These are phyloP conservation scores for Xenentodon cancila DNA, from an alignment of 2,797 vertebrate genomes.

Conservation along the genomic window DNA sequence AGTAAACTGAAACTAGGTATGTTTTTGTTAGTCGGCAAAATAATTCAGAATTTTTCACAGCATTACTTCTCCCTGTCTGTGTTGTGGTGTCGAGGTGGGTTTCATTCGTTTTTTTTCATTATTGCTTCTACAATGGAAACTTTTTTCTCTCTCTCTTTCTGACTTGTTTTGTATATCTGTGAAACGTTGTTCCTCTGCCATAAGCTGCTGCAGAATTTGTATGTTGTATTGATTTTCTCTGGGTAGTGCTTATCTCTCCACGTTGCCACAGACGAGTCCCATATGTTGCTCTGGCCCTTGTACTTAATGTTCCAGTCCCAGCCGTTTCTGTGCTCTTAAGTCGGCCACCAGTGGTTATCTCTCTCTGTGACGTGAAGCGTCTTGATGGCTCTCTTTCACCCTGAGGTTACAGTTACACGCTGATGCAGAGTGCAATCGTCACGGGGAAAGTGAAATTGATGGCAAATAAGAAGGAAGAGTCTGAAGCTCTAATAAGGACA, in stretches of 20 bases:
- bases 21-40: constrained; percentile 35
- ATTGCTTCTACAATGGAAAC: background rate
- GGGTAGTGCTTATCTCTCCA: constrained; percentile 13
- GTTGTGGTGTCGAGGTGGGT: constrained; percentile 31
- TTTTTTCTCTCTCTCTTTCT: constrained; percentile 14
- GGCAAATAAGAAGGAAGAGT: too few species aligned
- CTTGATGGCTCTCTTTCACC: constrained; percentile 53
- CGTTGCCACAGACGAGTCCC: constrained; percentile 22
- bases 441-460: too few species aligned
- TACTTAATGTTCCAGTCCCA: constrained; percentile 34
- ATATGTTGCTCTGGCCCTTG: constrained; percentile 31
- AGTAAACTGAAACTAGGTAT: constrained; percentile 25
- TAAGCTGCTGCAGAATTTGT: constrained; percentile 33
- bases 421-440: background rate
- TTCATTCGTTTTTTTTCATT: constrained; percentile 6
- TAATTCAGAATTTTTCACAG: constrained; percentile 17
- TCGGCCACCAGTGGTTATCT: constrained; percentile 26
- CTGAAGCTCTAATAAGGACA: too few species aligned
- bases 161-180: constrained; percentile 10
- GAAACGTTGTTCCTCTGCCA: background rate
- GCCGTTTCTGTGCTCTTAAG: constrained; percentile 50
- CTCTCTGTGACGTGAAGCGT: constrained; percentile 57
- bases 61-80: constrained; percentile 22
- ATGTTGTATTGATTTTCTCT: constrained; percentile 43
- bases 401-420: constrained; percentile 27